Conservation (phyloP, 2,797 vertebrate species). For the Agapornis canus region DNA sequence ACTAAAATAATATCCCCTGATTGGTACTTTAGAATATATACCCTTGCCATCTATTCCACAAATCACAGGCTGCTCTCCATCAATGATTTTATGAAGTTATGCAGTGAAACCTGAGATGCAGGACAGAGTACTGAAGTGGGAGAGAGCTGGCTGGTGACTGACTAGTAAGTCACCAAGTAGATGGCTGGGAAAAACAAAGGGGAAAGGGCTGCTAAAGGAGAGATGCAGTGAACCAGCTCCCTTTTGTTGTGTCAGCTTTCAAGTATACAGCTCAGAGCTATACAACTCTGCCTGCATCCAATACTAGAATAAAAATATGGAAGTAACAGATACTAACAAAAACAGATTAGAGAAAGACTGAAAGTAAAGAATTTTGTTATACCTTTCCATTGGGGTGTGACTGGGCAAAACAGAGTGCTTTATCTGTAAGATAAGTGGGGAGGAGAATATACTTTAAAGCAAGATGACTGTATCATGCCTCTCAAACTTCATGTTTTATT, state of each 20-base stretch:
- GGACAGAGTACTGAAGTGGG: background rate
- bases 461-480: background rate
- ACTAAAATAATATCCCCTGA: background rate
- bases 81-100: background rate
- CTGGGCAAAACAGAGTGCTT: constrained; percentile 83
- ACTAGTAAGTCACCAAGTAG: background rate
- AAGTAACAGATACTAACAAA: background rate
- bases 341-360: background rate
- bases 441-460: constrained; percentile 29
- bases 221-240: background rate
- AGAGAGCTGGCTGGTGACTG: background rate
- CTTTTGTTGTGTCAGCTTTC: background rate
- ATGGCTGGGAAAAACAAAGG: background rate
- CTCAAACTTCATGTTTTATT: background rate
- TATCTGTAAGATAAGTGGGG: constrained; percentile 77
- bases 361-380: constrained; percentile 47
- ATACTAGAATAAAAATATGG: background rate
- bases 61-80: background rate
- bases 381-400: constrained; percentile 87
- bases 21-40: background rate
- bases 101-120: background rate
- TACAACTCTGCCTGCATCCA: background rate
- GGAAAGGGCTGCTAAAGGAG: background rate
- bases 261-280: background rate
- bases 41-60: background rate